A percentile compares a stretch with the other conserved stretches of the same genome.
Evolutionary conservation across 2,888 invertebrate species (phyloP).

Genomic region (Acanthoscelides obtectus): DNA sequence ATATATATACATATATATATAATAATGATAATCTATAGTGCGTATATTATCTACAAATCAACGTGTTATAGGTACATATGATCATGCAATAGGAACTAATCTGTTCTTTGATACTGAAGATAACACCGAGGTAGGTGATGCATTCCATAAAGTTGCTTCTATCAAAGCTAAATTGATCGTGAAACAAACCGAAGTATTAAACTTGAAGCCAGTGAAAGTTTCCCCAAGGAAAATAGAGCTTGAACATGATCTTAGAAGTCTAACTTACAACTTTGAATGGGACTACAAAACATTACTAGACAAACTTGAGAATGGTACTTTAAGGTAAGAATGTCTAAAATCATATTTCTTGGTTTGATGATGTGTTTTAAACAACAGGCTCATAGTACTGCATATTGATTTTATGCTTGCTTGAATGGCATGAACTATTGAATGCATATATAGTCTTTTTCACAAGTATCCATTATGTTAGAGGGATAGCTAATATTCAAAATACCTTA

Average conservation of each 20-base stretch:
- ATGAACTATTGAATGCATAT: no score
- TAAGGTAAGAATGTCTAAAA: constrained; percentile 34
- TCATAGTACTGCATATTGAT: no score
- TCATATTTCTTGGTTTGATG: no score
- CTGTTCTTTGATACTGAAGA: constrained; percentile 67
- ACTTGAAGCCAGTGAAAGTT: constrained; percentile 65
- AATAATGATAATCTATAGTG: no score
- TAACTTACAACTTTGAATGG: constrained; percentile 35
- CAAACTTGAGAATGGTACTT: constrained; percentile 35
- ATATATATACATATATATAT: no score
- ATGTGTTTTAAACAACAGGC: no score
- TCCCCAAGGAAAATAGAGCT: constrained; percentile 31
- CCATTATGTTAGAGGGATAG: no score
- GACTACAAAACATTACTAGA: constrained; percentile 36
- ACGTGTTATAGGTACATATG: constrained; percentile 58
- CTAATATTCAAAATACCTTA: no score
- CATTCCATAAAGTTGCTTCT: constrained; percentile 39
- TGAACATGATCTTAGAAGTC: constrained; percentile 25
- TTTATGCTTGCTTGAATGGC: no score
- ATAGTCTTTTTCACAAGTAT: no score
- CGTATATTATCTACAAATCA: no score
- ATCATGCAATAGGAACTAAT: constrained; percentile 65
- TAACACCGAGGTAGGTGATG: constrained; percentile 32
- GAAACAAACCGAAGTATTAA: constrained; percentile 57
- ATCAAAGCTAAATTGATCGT: not conserved